Percentiles rank a stretch among this genome's conserved stretches.
Evolutionary conservation across 1,140 invertebrate genomes (phyloP).

Genomic region (Drosophila varians): DNA sequence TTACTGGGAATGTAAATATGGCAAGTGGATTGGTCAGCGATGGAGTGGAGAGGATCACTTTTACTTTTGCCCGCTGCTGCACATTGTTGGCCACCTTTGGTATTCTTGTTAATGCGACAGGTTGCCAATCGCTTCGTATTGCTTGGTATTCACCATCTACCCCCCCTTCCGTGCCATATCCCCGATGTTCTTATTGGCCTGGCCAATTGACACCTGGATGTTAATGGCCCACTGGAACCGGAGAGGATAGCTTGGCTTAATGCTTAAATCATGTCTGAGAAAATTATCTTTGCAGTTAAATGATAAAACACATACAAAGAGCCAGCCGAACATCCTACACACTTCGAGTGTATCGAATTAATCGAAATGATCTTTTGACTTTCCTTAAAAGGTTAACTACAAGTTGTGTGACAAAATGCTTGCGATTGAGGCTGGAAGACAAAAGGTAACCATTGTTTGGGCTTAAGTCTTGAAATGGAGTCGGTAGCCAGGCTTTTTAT

Average conservation of each 20-base stretch:
- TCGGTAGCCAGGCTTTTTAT: too few species aligned
- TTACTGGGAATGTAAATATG: conserved; percentile 72
- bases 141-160: too few species aligned
- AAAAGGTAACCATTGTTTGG: background rate
- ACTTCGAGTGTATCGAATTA: conserved; percentile 4
- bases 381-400: conserved; percentile 53
- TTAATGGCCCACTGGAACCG: conserved; percentile 51
- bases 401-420: conserved; percentile 44
- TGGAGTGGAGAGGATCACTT: conserved; percentile 50
- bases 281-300: conserved; percentile 42
- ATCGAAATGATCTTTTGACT: conserved; percentile 6
- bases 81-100: conserved; percentile 49
- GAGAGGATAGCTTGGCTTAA: conserved; percentile 42
- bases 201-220: conserved; percentile 75
- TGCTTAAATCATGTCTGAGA: conserved; percentile 57
- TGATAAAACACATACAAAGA: conserved; percentile 34
- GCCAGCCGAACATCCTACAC: conserved; percentile 4
- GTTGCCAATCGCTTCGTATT: conserved; percentile 48
- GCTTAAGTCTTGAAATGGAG: background rate
- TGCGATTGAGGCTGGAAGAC: background rate
- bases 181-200: conserved; percentile 27
- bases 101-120: conserved; percentile 72
- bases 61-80: conserved; percentile 70
- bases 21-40: conserved; percentile 34
- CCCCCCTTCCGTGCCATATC: background rate